Conservation (phyloP, 64 coral and sea anemone genomes). For the Catalaphyllia jardinei region DNA sequence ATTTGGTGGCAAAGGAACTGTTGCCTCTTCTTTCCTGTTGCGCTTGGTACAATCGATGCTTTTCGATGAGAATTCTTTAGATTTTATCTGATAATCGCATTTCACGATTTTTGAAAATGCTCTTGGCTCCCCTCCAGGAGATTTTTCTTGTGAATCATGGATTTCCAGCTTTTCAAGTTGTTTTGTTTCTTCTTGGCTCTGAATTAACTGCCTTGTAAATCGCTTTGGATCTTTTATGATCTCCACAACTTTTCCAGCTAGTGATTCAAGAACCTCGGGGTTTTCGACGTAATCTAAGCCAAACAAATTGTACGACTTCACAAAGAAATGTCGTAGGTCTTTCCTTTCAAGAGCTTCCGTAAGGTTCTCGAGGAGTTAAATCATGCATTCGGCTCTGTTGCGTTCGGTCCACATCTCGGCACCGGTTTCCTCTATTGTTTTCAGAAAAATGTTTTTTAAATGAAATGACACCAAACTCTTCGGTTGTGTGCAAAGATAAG, state of each 20-base stretch:
- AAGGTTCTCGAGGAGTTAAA: conserved; percentile 28
- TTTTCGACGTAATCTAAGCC: conserved; percentile 37
- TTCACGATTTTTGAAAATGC: no score
- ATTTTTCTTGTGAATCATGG: neutral
- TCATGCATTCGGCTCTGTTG: conserved; percentile 62
- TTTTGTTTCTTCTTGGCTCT: neutral
- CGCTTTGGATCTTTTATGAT: conserved; percentile 52
- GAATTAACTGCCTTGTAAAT: conserved; percentile 36
- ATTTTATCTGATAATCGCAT: neutral
- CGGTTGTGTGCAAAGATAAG: conserved; percentile 29
- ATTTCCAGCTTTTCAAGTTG: neutral
- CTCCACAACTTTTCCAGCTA: conserved; percentile 35
- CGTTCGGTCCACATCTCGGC: conserved; percentile 58
- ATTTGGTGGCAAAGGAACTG: neutral
- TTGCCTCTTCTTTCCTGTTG: neutral
- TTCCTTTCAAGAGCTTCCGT: conserved; percentile 1
- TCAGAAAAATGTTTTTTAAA: conserved; percentile 67
- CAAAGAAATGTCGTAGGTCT: conserved; percentile 65
- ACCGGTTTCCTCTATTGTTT: conserved; percentile 71
- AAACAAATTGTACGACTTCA: conserved; percentile 62
- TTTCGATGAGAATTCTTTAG: neutral
- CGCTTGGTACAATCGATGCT: neutral
- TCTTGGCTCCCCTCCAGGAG: neutral
- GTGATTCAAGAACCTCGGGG: conserved; percentile 29
- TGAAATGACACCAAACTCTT: conserved; percentile 53